Evolutionary conservation across 2,888 invertebrate species (phyloP), one percentile per base, ranked within the genome.

Genomic region (Dexiosoma caninum): DNA sequence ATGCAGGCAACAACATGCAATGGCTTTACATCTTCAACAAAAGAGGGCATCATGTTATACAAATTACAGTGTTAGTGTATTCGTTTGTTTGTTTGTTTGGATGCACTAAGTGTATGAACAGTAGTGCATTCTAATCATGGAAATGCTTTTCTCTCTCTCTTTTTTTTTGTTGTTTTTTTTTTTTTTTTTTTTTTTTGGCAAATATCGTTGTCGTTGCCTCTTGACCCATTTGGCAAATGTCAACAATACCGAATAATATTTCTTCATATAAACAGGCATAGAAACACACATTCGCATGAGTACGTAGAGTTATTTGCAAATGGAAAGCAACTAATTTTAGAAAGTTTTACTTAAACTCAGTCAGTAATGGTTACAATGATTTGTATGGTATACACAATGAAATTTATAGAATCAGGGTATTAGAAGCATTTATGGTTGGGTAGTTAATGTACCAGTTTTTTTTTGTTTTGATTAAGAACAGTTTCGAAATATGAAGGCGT

Each of bases 141-240:
- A 19, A 53, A 35, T 64, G n/a, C n/a, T 60, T 69, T 76, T 75
- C 66, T 66, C 74, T 75, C 30, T 30, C 42, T 53, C 44, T 71
- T 42, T 4, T 32, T 14, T 55, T 75, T 69, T 59, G n/a, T n/a
- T n/a, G n/a, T n/a, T n/a, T n/a, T 74, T 67, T 44, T 78, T 66
- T 59, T 37, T 30, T 42, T 53, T 53, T 71, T 42, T 4, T 32
- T 14, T 55, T 75, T 69, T 59, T 78, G 64, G 80, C 74, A 81
- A 81, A 70, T 72, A 69, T 72, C 76, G 64, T 76, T 81, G 76
- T 74, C 81, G 78, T 81, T 83, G 81, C 72, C 81, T 78, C 81
- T 81, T 83, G 83, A 83, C 83, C 83, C 81, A 79, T 77, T 83
- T 83, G 82, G 81, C 83, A 81, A 78, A 67, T 55, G 59, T 71